Conservation (phyloP, 1,140 invertebrate species). For the Ridgeia piscesae region DNA sequence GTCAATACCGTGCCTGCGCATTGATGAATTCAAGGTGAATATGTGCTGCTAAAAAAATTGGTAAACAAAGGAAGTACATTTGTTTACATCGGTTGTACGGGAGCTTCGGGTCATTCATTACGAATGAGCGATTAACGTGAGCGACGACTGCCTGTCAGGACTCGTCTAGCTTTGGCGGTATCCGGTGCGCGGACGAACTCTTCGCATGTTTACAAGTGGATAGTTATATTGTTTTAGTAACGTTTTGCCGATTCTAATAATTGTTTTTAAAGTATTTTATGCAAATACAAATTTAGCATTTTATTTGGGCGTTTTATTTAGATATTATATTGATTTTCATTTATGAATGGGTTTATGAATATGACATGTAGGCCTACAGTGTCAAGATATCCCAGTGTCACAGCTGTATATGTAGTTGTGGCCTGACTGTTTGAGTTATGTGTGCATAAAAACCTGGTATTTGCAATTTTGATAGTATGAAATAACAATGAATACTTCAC, state of each 20-base stretch:
- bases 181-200: background rate
- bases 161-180: background rate
- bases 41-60: background rate
- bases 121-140: background rate
- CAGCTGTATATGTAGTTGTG: background rate
- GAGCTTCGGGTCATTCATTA: background rate
- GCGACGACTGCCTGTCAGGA: background rate
- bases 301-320: too few species aligned
- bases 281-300: too few species aligned
- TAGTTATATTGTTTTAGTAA: too few species aligned
- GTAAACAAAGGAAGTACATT: background rate
- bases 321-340: background rate
- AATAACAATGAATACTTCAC: background rate
- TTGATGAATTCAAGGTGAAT: background rate
- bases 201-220: background rate
- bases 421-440: background rate
- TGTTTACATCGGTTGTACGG: constrained; percentile 4
- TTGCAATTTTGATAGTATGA: background rate
- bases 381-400: too few species aligned
- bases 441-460: background rate
- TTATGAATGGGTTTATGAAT: too few species aligned
- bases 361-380: too few species aligned
- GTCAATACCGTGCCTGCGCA: background rate
- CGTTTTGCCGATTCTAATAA: too few species aligned
- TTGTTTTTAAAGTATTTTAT: too few species aligned